phyloP scores from a whole-genome alignment of 2,888 invertebrate genomes.

The Junonia oenone region DNA sequence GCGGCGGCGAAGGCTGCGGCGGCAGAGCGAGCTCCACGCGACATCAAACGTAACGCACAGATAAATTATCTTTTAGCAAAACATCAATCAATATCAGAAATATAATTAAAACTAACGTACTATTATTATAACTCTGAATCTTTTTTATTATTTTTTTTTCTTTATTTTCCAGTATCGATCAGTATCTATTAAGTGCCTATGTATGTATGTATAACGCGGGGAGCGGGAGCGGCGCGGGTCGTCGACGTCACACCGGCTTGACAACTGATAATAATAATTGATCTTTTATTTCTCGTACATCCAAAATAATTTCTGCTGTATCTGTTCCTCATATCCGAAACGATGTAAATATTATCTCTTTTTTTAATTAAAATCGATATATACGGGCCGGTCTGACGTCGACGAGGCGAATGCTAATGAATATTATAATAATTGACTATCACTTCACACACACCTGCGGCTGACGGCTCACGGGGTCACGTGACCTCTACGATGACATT shows the following conservation, averaged over 20 bases:
- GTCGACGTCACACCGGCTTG: constrained; percentile 16
- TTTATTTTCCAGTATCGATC: constrained; percentile 55
- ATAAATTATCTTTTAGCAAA: constrained; percentile 76
- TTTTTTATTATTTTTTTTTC: constrained; percentile 33
- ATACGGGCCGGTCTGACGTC: constrained; percentile 37
- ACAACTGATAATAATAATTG: constrained; percentile 3
- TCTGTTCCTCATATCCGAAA: neutral
- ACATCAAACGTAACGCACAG: constrained; percentile 64
- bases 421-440: constrained; percentile 73
- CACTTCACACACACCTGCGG: constrained; percentile 38
- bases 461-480: constrained; percentile 18
- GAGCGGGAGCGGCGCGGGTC: constrained; percentile 50
- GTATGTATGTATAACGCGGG: constrained; percentile 46
- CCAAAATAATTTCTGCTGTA: neutral
- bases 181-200: constrained; percentile 60
- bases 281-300: neutral
- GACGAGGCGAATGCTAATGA: constrained; percentile 37
- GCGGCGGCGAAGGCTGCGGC: constrained; percentile 35
- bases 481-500: neutral
- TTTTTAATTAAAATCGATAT: neutral
- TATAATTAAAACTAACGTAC: constrained; percentile 77
- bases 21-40: constrained; percentile 42
- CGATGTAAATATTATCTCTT: constrained; percentile 6
- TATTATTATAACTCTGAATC: constrained; percentile 73
- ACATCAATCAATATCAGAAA: constrained; percentile 77